Evolutionary conservation across 1,140 invertebrate species (phyloP), one percentile per base, ranked within the genome.

Genomic region (Ptiloglossa arizonensis): DNA sequence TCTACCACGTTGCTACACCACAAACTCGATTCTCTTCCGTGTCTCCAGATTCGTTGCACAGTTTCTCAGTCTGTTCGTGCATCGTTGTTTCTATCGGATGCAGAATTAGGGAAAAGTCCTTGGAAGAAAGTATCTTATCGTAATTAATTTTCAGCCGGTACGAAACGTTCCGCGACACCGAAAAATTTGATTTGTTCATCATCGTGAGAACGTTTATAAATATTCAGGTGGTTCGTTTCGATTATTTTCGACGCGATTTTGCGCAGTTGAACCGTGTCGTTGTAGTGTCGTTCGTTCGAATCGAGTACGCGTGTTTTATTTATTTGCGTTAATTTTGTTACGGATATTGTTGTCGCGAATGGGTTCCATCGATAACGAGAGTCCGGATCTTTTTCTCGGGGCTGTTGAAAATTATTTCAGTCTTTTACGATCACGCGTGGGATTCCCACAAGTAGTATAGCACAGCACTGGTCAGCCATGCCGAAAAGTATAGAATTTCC

Each of bases 41-140:
- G 62, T 78, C 50, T 38, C 56, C 15, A 5, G 9, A 64, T 35
- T 75, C 38, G 54, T 77, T 71, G 72, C 41, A 71, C 24, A 35
- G 2, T 35, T 8, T 35, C 4, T 35, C 35, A 35, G 35, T 35
- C 2, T 35, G n/a, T n/a, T n/a, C n/a, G n/a, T n/a, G n/a, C n/a
- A n/a, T n/a, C n/a, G n/a, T n/a, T n/a, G n/a, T n/a, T n/a, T n/a
- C n/a, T n/a, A n/a, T n/a, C n/a, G n/a, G n/a, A n/a, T n/a, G n/a
- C n/a, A n/a, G n/a, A n/a, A n/a, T n/a, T n/a, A n/a, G n/a, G n/a
- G n/a, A n/a, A n/a, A n/a, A n/a, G n/a, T n/a, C n/a, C n/a, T n/a
- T n/a, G n/a, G n/a, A n/a, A n/a, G n/a, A n/a, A n/a, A n/a, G n/a
- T n/a, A n/a, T n/a, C n/a, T n/a, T n/a, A n/a, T n/a, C n/a, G n/a